Evolutionary conservation across 2,888 invertebrate species (phyloP), one percentile per base, ranked within the genome.

Genomic region (Myopa tessellatipennis): DNA sequence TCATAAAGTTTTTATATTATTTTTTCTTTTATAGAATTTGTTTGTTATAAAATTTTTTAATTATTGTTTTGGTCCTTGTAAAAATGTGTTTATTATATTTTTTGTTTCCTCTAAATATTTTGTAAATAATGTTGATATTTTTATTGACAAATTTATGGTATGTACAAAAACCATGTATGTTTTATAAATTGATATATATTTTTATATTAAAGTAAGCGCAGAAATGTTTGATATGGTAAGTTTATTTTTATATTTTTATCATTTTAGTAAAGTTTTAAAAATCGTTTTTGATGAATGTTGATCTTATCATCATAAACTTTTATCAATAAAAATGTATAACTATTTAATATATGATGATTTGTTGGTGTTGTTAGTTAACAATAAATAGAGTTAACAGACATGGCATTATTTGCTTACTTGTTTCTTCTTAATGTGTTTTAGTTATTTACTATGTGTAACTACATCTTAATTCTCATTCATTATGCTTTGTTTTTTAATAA

Each of bases 11-110:
- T 45, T 45, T 45, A 10, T 45, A 45, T 45, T 8, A 45, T 3
- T 2, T 6, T 45, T 45, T 45, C 45, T 45, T 45, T 6, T 45
- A 45, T 45, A 8, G 45, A 8, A 6, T 6, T 45, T 10, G 10
- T 55, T 55, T 55, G 5, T 10, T 55, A 4, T 55, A n/a, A 55
- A 16, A 16, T 55, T 55, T 55, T 4, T n/a, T 16, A 55, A 5
- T 55, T 58, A 36, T 26, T 12, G 38, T 58, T 75, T 75, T 75
- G 75, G 75, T 75, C 75, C 75, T 45, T 75, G 68, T 60, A 75
- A 75, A 75, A 60, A 69, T 75, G 67, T 67, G 58, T 58, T 75
- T 58, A 58, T 50, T 67, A 67, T 68, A 18, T 68, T 45, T 18
- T 58, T 75, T 75, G 18, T 3, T 52, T 18, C 50, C 34, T 61